Percentiles rank a stretch among this genome's conserved stretches.
Conservation (phyloP, 2,797 vertebrate genomes). For the Lophius americanus region DNA sequence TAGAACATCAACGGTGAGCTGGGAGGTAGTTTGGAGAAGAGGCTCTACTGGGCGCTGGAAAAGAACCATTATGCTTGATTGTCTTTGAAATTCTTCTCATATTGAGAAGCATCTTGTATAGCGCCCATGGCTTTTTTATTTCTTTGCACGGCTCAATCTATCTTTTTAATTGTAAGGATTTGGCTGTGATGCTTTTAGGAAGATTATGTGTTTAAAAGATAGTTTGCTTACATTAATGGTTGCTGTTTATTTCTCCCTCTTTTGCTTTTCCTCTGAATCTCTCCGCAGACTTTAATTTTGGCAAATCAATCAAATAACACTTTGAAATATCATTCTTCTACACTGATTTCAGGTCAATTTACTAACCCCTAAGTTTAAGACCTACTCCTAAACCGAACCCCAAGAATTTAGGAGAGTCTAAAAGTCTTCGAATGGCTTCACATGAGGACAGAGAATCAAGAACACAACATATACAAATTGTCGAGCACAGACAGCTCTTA, state of each 20-base stretch:
- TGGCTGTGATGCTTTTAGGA: neutral
- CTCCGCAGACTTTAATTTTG: neutral
- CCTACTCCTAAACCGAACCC: slow-evolving; percentile 19
- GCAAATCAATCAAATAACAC: neutral
- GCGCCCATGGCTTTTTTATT: neutral
- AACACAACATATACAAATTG: slow-evolving; percentile 19
- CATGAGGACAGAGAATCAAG: slow-evolving; percentile 7
- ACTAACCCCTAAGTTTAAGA: slow-evolving; percentile 4
- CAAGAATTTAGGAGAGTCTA: slow-evolving; percentile 9
- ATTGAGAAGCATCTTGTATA: neutral
- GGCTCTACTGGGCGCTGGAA: slow-evolving; percentile 23
- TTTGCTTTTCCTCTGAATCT: neutral
- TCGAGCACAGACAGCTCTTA: slow-evolving; percentile 36
- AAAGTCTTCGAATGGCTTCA: slow-evolving; percentile 19
- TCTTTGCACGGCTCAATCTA: neutral
- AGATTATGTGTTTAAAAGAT: neutral
- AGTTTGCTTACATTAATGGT: neutral
- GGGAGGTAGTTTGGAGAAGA: slow-evolving; percentile 8
- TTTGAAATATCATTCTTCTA: neutral
- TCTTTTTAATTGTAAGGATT: neutral
- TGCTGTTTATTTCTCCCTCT: neutral
- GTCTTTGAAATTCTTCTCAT: slow-evolving; percentile 22
- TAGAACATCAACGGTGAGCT: slow-evolving; percentile 18
- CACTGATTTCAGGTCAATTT: slow-evolving; percentile 8
- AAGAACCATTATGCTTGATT: slow-evolving; percentile 30